Percentiles rank a stretch among this genome's conserved stretches.
Evolutionary conservation across 2,113 vertebrate genomes (phyloP).

Genomic region (Thalassoma bifasciatum): DNA sequence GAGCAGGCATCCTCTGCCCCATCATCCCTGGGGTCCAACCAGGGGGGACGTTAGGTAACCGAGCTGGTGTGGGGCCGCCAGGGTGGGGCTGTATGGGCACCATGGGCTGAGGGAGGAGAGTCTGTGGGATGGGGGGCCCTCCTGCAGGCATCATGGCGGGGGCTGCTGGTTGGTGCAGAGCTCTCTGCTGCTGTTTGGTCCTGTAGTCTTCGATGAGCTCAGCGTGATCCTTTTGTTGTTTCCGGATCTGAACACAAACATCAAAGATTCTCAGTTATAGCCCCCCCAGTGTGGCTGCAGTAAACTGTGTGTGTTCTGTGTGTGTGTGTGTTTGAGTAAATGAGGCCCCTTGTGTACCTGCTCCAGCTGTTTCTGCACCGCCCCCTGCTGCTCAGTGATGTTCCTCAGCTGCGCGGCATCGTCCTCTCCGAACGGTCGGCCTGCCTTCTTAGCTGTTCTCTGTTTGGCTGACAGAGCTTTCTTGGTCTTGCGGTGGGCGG

Average conservation of each 20-base stretch:
- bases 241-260: conserved; percentile 87
- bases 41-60: conserved; percentile 75
- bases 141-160: conserved; percentile 70
- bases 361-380: conserved; percentile 96
- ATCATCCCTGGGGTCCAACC: conserved; percentile 84
- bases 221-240: conserved; percentile 96
- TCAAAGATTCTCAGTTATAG: neutral
- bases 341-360: conserved; percentile 83
- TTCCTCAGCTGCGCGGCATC: conserved; percentile 92
- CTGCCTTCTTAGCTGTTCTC: conserved; percentile 94
- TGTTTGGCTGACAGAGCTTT: conserved; percentile 97
- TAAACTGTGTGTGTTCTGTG: neutral
- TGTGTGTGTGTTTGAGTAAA: conserved; percentile 51
- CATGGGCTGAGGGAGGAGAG: conserved; percentile 78
- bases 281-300: no score
- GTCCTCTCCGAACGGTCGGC: conserved; percentile 92
- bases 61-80: conserved; percentile 64
- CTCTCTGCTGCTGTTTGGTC: conserved; percentile 88
- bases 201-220: conserved; percentile 96
- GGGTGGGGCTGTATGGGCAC: conserved; percentile 77
- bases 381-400: conserved; percentile 93
- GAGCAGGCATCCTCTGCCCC: conserved; percentile 63
- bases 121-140: conserved; percentile 73
- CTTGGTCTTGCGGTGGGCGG: conserved; percentile 93
- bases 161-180: conserved; percentile 32